Evolutionary conservation across 1,140 invertebrate species (phyloP).

Genomic region (Trichogramma pretiosum): DNA sequence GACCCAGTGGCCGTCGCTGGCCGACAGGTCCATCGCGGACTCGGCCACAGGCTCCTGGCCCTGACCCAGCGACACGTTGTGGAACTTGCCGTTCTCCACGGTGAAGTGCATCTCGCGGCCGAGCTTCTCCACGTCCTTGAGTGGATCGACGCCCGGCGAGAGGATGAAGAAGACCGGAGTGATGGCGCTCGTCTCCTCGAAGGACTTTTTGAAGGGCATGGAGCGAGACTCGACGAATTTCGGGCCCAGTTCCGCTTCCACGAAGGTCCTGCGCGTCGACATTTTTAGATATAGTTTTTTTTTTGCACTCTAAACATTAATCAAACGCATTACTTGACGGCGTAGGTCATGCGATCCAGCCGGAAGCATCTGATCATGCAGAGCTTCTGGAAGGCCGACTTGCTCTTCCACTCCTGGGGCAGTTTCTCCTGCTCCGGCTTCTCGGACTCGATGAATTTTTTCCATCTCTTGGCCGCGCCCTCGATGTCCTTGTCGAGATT

Average conservation of each 20-base stretch:
- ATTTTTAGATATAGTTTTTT: no score
- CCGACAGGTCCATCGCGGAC: constrained; percentile 65
- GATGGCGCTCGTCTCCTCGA: constrained; percentile 70
- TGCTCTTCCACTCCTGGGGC: constrained; percentile 95
- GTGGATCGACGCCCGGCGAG: constrained; percentile 87
- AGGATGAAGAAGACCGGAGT: constrained; percentile 93
- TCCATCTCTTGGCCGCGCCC: constrained; percentile 83
- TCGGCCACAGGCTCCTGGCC: constrained; percentile 75
- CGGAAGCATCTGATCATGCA: constrained; percentile 86
- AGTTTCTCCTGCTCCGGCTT: constrained; percentile 88
- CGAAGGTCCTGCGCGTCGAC: constrained; percentile 58
- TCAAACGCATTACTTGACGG: constrained; percentile 44
- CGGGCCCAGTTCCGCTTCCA: constrained; percentile 77
- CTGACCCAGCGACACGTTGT: constrained; percentile 89
- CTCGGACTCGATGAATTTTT: constrained; percentile 85
- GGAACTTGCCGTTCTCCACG: constrained; percentile 73
- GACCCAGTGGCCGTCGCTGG: constrained; percentile 82
- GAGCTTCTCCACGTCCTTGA: constrained; percentile 79
- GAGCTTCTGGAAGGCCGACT: constrained; percentile 74
- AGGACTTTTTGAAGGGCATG: constrained; percentile 76
- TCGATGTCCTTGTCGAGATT: constrained; percentile 89
- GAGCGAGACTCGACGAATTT: constrained; percentile 73
- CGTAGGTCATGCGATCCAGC: constrained; percentile 83
- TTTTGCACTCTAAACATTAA: background rate
- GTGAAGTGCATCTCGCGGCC: constrained; percentile 75